Conservation (phyloP, 1,140 invertebrate species). For the Wiebesia pumilae region DNA sequence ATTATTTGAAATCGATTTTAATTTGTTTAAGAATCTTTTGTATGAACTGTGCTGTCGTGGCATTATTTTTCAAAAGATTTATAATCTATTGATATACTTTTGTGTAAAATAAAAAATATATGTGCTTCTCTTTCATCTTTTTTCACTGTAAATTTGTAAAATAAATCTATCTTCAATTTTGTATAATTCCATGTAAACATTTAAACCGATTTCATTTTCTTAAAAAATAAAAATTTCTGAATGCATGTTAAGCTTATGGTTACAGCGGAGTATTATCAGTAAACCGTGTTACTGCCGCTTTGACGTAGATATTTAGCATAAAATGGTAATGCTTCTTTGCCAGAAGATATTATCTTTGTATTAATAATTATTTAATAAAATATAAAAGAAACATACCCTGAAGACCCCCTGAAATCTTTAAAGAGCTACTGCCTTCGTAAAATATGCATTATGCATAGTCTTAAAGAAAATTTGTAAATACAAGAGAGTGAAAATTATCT, state of each 20-base stretch:
- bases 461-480: conserved; percentile 52
- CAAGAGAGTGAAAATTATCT: conserved; percentile 51
- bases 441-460: conserved; percentile 52
- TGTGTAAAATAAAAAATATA: conserved; percentile 34
- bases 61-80: conserved; percentile 19
- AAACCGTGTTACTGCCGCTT: conserved; percentile 42
- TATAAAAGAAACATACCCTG: conserved; percentile 54
- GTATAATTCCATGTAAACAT: conserved; percentile 29
- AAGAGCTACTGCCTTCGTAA: conserved; percentile 58
- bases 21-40: conserved; percentile 6
- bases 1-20: conserved; percentile 20
- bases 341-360: conserved; percentile 44
- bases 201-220: background rate
- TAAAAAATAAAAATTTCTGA: conserved; percentile 25
- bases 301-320: conserved; percentile 42
- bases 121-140: conserved; percentile 44
- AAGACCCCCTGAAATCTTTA: conserved; percentile 59
- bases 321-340: conserved; percentile 50
- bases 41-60: conserved; percentile 39
- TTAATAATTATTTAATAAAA: conserved; percentile 46
- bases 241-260: conserved; percentile 50
- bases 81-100: conserved; percentile 2
- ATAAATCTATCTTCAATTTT: conserved; percentile 20
- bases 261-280: conserved; percentile 43
- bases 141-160: conserved; percentile 24